Evolutionary conservation across 2,797 vertebrate genomes (phyloP), one percentile per base, ranked within the genome.

Genomic region (Hydrolagus colliei): DNA sequence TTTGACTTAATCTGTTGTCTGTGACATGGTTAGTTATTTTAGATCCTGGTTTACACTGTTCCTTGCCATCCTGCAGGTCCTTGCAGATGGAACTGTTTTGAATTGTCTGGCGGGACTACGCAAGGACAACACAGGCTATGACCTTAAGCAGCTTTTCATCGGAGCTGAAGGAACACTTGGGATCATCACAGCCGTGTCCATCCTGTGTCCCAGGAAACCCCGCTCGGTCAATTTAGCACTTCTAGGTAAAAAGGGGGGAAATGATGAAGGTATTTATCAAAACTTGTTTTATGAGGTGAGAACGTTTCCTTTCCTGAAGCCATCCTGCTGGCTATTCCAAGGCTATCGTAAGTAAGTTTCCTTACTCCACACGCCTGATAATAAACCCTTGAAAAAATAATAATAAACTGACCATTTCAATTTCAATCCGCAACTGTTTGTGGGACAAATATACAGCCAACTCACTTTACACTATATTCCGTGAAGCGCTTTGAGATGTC

Each of bases 121-220:
- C 41, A 99, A 99, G 88, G 97, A 99, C 87, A 99, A 99, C 89
- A 99, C 97, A 0, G 98, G 97, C 89, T 99, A 99, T 5, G 98
- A 99, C 89, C 91, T 99, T 89, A 99, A 99, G 89, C 98, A 99
- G 93, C 95, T 99, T 72, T 98, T 99, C 89, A 98, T 99, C 0
- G 97, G 98, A 1, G 97, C 97, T 0, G 98, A 99, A 89, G 98
- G 98, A 11, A 99, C 98, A 0, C 88, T 99, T 87, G 98, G 98
- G 8, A 87, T 99, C 84, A 94, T 99, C 88, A 98, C 97, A 0
- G 95, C 96, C 0, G 94, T 99, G 84, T 97, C 97, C 84, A 89
- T 99, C 76, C 91, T 98, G 68, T 99, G 98, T 87, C 97, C 97
- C 9, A 94, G 90, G 86, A 98, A 94, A 91, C 96, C 98, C 16